Evolutionary conservation across 2,888 invertebrate genomes (phyloP), one percentile per base, ranked within the genome.

Genomic region (Orthosia incerta): DNA sequence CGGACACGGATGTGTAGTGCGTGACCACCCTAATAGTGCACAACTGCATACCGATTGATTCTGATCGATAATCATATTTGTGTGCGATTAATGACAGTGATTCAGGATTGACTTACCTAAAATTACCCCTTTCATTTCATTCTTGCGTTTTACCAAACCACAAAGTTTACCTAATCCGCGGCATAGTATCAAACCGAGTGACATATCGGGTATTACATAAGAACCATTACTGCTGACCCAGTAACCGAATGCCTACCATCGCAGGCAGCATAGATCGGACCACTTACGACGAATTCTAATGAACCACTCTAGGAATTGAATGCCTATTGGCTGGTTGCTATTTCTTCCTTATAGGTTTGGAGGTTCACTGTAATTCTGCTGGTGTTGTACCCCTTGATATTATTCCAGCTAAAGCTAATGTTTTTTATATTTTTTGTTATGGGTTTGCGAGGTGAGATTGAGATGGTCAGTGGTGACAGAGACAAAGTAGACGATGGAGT

Each of bases 231-330:
- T 46, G 53, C 60, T 23, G 85, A 79, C 85, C 83, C 71, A 84
- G 45, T 85, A 64, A 76, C 85, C 83, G 85, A 79, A n/a, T 73
- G 67, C 48, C 61, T 61, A 57, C 46, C 55, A 57, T n/a, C n/a
- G 50, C 74, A 61, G 55, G 53, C 60, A 12, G 53, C 78, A 56
- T 60, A 60, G 31, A 66, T 66, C 26, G 61, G 18, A 16, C 50
- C 68, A 82, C 82, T 81, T 80, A 50, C 53, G 7, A 45, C 20
- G 48, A 71, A 82, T 77, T 69, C n/a, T 66, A 77, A 80, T 65
- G n/a, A 59, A 39, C 45, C 16, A 16, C 53, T 75, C 39, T 62
- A 55, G 61, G 55, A 63, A 62, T 62, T 45, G 45, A 15, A 45
- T 15, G 48, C 20, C 0, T 31, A 55, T 59, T 50, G n/a, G 18